A percentile compares a stretch with the other conserved stretches of the same genome.
Conservation (phyloP, 2,888 invertebrate species). For the Melieria picta region DNA sequence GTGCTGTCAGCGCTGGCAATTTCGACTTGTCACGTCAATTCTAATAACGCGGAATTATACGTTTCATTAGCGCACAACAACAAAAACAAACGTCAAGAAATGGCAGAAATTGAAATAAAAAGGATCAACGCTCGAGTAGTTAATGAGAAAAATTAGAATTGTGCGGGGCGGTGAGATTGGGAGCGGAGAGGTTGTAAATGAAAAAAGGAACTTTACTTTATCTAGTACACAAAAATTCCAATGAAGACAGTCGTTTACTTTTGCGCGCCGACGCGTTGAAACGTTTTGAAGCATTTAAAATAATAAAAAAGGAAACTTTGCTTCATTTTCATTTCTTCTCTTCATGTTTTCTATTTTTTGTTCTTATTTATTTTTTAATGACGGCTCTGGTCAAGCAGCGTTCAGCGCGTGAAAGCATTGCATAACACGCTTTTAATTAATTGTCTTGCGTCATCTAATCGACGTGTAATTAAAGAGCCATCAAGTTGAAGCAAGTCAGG, state of each 20-base stretch:
- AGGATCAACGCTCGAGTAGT: slow-evolving; percentile 5
- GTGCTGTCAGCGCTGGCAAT: slow-evolving; percentile 31
- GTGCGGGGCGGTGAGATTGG: background rate
- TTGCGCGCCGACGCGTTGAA: too few relatives aligned
- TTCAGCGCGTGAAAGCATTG: background rate
- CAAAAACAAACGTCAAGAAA: slow-evolving; percentile 6
- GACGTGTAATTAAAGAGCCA: slow-evolving; percentile 53
- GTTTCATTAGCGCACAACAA: slow-evolving; percentile 36
- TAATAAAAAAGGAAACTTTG: background rate
- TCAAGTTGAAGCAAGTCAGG: slow-evolving; percentile 38
- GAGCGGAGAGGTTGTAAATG: background rate
- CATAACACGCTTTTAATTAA: slow-evolving; percentile 47
- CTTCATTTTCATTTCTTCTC: slow-evolving; percentile 8
- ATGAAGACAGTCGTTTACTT: slow-evolving; percentile 19
- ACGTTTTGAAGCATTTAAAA: too few relatives aligned
- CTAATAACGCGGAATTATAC: slow-evolving; percentile 42
- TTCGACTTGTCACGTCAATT: slow-evolving; percentile 39
- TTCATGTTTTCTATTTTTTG: slow-evolving; percentile 10
- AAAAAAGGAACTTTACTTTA: slow-evolving; percentile 29
- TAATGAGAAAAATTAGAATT: background rate
- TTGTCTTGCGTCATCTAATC: slow-evolving; percentile 50
- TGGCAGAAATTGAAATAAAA: slow-evolving; percentile 18
- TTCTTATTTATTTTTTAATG: slow-evolving; percentile 8
- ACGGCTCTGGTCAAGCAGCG: background rate
- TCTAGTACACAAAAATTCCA: slow-evolving; percentile 27